A percentile compares a stretch with the other conserved stretches of the same genome.
Conservation (phyloP, 2,888 invertebrate genomes). For the Yponomeuta cagnagella region DNA sequence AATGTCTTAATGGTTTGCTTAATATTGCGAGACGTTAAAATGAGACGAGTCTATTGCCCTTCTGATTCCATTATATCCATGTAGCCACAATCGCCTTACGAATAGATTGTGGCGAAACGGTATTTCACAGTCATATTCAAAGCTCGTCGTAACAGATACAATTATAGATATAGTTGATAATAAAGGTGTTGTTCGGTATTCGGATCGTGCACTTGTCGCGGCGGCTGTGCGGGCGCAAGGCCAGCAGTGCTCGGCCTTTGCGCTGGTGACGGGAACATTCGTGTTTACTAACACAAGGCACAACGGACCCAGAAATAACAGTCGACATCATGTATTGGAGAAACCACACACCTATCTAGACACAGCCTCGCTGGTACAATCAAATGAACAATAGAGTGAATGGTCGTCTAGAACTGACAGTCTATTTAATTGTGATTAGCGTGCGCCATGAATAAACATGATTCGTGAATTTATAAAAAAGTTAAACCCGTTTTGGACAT, state of each 20-base stretch:
- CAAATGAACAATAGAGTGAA: constrained; percentile 1
- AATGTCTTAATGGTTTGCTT: background rate
- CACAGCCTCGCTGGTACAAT: background rate
- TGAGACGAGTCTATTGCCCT: background rate
- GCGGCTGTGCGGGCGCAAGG: constrained; percentile 45
- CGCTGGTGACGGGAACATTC: constrained; percentile 13
- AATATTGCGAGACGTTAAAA: background rate
- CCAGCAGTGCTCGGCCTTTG: constrained; percentile 42
- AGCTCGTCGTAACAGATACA: background rate
- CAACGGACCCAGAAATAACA: background rate
- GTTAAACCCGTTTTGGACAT: background rate
- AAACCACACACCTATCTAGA: background rate
- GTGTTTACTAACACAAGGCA: background rate
- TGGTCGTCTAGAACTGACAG: constrained; percentile 17
- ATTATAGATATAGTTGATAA: constrained; percentile 6
- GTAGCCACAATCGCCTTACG: background rate
- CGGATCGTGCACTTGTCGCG: constrained; percentile 52
- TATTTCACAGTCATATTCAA: background rate
- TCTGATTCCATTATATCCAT: background rate
- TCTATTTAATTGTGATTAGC: constrained; percentile 17
- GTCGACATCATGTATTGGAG: background rate
- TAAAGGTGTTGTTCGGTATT: background rate
- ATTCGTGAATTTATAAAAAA: background rate
- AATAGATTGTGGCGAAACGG: background rate
- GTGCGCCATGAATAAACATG: constrained; percentile 20